A percentile compares a stretch with the other conserved stretches of the same genome.
These are phyloP conservation scores for Melanotaenia pygmaea DNA, from an alignment of 2,797 vertebrate species.

Conservation along the genomic window DNA sequence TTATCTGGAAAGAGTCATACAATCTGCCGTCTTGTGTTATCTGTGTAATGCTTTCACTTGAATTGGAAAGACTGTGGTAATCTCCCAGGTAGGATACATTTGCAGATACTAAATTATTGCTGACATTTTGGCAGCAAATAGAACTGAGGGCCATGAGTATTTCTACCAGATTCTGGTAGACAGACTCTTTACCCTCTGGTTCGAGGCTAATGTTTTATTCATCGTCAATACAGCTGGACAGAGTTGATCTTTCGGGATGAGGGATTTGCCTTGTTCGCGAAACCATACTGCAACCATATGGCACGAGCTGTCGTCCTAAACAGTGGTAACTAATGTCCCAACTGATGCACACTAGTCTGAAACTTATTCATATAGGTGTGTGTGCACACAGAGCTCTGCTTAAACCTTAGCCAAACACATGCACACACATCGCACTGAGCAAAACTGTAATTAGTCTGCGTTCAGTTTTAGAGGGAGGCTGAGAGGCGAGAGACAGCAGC, in stretches of 20 bases:
- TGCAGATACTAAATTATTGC: conserved; percentile 68
- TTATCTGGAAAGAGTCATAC: conserved; percentile 26
- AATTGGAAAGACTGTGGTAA: conserved; percentile 30
- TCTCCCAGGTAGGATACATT: conserved; percentile 60
- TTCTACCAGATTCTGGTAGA: conserved; percentile 35
- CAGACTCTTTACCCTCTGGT: conserved; percentile 37
- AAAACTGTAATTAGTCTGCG: conserved; percentile 58
- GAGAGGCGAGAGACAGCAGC: conserved; percentile 41
- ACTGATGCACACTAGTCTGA: conserved; percentile 20
- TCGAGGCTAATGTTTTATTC: conserved; percentile 63
- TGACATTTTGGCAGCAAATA: conserved; percentile 74
- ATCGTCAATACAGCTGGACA: conserved; percentile 67
- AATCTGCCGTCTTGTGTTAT: conserved; percentile 28
- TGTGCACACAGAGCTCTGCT: neutral
- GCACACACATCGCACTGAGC: conserved; percentile 36
- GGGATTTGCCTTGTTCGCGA: conserved; percentile 42
- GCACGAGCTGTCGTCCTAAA: conserved; percentile 40
- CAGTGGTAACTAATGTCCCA: conserved; percentile 46
- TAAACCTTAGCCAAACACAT: conserved; percentile 40
- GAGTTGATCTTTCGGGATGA: conserved; percentile 55
- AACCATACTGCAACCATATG: conserved; percentile 57
- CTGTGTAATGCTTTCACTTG: conserved; percentile 39
- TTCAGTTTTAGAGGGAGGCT: conserved; percentile 34
- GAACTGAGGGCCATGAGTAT: conserved; percentile 46
- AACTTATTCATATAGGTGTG: conserved; percentile 6